Conservation (phyloP, 2,888 invertebrate species). For the Aethes cnicana region DNA sequence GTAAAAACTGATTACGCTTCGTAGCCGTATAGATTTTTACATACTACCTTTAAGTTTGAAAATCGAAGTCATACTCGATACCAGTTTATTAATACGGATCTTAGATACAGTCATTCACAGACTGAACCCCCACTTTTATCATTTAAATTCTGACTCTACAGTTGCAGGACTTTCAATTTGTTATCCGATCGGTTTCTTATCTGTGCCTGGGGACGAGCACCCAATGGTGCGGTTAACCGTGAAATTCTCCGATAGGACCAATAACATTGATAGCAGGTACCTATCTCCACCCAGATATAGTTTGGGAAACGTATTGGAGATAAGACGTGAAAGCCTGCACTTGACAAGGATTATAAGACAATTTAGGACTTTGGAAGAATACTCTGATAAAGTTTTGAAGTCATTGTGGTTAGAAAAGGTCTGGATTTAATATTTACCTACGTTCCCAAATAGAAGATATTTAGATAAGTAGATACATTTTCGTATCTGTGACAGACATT, state of each 20-base stretch:
- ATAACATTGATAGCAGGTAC: constrained; percentile 76
- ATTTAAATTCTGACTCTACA: too few species aligned
- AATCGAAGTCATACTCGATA: too few species aligned
- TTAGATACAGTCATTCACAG: too few species aligned
- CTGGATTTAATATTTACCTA: too few species aligned
- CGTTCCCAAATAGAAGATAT: too few species aligned
- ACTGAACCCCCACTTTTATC: too few species aligned
- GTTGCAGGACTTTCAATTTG: constrained; percentile 49
- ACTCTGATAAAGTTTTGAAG: constrained; percentile 12
- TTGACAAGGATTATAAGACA: constrained; percentile 38
- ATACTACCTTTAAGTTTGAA: too few species aligned
- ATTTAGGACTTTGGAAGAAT: constrained; percentile 5
- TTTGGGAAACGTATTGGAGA: constrained; percentile 64
- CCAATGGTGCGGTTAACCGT: constrained; percentile 77
- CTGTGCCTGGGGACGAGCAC: constrained; percentile 56
- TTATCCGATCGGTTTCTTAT: constrained; percentile 76
- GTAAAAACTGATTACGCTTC: too few species aligned
- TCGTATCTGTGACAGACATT: too few species aligned
- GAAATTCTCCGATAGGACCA: constrained; percentile 74
- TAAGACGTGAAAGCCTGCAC: constrained; percentile 48
- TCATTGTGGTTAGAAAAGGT: background rate
- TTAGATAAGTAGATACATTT: too few species aligned
- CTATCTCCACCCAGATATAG: constrained; percentile 58
- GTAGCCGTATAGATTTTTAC: too few species aligned
- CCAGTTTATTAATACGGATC: too few species aligned